Base-by-base conservation (phyloP, 1,140 invertebrate genomes). In the Sarcophaga peregrina region DNA sequence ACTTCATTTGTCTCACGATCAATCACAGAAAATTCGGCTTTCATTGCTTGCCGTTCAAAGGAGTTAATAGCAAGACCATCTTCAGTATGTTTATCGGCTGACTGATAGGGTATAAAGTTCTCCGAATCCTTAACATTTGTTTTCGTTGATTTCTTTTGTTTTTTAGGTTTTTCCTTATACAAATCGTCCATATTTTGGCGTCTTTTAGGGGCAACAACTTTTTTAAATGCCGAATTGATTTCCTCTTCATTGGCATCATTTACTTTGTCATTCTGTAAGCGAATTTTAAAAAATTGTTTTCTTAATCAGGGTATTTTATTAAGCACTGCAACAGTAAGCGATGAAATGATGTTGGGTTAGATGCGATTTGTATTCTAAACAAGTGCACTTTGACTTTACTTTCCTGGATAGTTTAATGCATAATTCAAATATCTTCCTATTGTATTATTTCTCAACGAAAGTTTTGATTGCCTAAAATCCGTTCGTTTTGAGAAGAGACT, bases 51-150 rank as follows among this genome's bases (percentile, higher is more conserved):
- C 8, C 92, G 91, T 50, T 94, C 92, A 90, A 98, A 96, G 25
- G 90, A 94, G 87, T 95, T 95, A 73, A 97, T 94, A 11, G 95
- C 93, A 84, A 96, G 97, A 94, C 97, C 97, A 86, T 95, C 93
- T 91, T 99, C 98, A 0, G 96, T 96, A 85, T 97, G 94, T 89
- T 94, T 95, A 90, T 99, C 97, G 25, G 94, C 91, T 8, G 97
- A 95, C 72, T 93, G 91, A 91, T 99, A 98, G 9, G 95, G 94
- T 85, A 99, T 94, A 87, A 96, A 99, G 92, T 97, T 93, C 85
- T 97, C 94, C 78, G 93, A 91, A 85, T 96, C 95, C 82, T 90
- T 92, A 11, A 87, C 86, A 91, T 91, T 92, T 84, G 85, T 91
- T 90, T 87, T 92, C 88, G 86, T 92, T 86, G 90, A 94, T 85